Evolutionary conservation across 2,113 vertebrate species (phyloP).

Genomic region (Hyaena hyaena): DNA sequence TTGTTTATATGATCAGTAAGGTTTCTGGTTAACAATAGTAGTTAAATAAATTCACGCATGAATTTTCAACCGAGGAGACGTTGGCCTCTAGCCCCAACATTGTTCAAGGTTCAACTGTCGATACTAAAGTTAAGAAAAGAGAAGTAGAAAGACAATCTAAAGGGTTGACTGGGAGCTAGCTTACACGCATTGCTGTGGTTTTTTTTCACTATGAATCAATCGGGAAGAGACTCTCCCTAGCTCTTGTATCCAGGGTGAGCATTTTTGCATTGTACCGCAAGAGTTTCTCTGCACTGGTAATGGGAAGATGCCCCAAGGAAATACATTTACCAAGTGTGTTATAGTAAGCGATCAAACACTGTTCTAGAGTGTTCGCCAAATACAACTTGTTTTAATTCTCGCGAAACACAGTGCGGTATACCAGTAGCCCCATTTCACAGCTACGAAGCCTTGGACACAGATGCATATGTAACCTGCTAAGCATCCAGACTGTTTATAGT

Average conservation of each 20-base stretch:
- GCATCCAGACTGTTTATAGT: neutral
- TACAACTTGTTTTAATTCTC: neutral
- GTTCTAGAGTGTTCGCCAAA: neutral
- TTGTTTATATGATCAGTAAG: neutral
- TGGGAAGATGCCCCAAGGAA: neutral
- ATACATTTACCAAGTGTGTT: neutral
- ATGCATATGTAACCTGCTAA: neutral
- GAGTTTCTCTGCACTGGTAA: neutral
- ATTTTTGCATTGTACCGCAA: neutral
- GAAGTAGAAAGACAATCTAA: neutral
- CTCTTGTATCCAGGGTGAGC: neutral
- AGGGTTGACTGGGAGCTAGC: neutral
- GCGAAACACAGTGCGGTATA: neutral
- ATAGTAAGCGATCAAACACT: neutral
- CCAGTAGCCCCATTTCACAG: neutral
- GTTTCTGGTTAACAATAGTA: neutral
- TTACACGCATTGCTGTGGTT: neutral
- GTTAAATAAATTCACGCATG: neutral
- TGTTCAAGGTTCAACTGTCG: neutral
- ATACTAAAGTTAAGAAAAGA: neutral
- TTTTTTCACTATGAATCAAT: neutral
- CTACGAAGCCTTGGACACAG: neutral
- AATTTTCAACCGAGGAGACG: neutral
- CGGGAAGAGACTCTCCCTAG: neutral
- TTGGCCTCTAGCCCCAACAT: neutral